Percentiles rank a stretch among this genome's conserved stretches.
Evolutionary conservation across 2,797 vertebrate species (phyloP).

Genomic region (Macroramphosus scolopax): DNA sequence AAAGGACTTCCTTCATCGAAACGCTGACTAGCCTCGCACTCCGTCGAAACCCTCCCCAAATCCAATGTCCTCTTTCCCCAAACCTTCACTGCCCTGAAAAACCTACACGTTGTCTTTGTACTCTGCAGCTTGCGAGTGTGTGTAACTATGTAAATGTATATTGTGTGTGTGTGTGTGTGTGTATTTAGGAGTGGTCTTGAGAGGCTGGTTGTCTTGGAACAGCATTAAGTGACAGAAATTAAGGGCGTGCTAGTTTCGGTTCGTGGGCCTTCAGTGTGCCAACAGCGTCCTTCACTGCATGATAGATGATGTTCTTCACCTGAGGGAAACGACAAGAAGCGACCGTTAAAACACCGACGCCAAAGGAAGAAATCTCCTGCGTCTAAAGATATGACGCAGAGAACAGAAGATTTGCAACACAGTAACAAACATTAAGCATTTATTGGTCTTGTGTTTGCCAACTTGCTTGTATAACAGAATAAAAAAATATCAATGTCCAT

Average conservation of each 20-base stretch:
- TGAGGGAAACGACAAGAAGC: slow-evolving; percentile 52
- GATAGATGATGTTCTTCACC: slow-evolving; percentile 99
- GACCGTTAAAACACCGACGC: slow-evolving; percentile 7
- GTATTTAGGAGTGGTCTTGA: slow-evolving; percentile 49
- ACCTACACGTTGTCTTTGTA: slow-evolving; percentile 52
- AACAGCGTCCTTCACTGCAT: slow-evolving; percentile 98
- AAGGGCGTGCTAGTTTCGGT: slow-evolving; percentile 91
- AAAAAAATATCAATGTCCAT: too few relatives aligned
- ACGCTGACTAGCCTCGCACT: slow-evolving; percentile 44
- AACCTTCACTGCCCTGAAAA: slow-evolving; percentile 31
- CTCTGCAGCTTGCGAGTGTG: slow-evolving; percentile 47
- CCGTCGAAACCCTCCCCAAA: slow-evolving; percentile 38
- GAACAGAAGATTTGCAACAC: too few relatives aligned
- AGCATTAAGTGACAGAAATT: slow-evolving; percentile 64
- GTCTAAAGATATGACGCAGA: too few relatives aligned
- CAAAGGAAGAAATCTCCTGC: background rate
- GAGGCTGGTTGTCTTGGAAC: slow-evolving; percentile 45
- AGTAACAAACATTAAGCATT: too few relatives aligned
- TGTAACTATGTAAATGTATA: slow-evolving; percentile 41
- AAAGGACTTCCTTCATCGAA: slow-evolving; percentile 75
- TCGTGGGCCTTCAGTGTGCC: slow-evolving; percentile 97
- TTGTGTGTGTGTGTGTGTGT: slow-evolving; percentile 20
- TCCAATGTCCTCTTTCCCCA: slow-evolving; percentile 35
- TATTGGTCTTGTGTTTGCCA: too few relatives aligned
- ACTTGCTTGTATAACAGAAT: too few relatives aligned